phyloP scores from a whole-genome alignment of 2,797 vertebrate genomes.

The Darevskia nairensis region DNA sequence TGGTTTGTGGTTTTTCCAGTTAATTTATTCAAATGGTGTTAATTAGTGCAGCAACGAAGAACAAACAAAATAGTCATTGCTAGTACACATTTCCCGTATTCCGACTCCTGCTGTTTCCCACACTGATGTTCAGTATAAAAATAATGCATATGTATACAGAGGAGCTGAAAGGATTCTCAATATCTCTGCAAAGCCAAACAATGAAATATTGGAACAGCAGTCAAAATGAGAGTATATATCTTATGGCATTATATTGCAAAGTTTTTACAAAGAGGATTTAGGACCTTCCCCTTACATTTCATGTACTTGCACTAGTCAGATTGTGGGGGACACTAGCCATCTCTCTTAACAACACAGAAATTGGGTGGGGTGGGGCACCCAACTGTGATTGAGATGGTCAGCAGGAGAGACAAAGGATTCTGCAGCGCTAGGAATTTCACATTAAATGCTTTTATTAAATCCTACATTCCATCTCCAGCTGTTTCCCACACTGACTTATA shows the following conservation, averaged over 20 bases:
- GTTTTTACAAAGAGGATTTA: not conserved
- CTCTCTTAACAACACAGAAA: not conserved
- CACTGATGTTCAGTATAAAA: conserved; percentile 43
- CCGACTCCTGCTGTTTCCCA: not conserved
- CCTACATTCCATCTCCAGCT: not conserved
- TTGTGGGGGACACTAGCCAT: not conserved
- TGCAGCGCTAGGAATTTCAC: not conserved
- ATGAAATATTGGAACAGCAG: not conserved
- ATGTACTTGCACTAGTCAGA: not conserved
- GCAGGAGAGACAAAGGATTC: not conserved
- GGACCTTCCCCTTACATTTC: not conserved
- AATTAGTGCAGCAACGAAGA: conserved; percentile 45
- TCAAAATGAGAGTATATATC: not conserved
- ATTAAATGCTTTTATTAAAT: conserved; percentile 6
- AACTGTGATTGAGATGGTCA: not conserved
- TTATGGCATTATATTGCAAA: not conserved
- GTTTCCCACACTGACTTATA: conserved; percentile 13
- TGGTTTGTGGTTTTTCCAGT: conserved; percentile 42
- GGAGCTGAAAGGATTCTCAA: not conserved
- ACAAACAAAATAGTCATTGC: conserved; percentile 42
- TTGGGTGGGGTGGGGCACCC: not conserved
- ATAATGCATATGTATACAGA: not conserved
- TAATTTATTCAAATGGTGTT: conserved; percentile 59
- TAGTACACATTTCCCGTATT: not conserved
- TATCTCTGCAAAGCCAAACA: not conserved